Base-by-base conservation (phyloP, 2,113 vertebrate species). In the Leucopternis melanops region DNA sequence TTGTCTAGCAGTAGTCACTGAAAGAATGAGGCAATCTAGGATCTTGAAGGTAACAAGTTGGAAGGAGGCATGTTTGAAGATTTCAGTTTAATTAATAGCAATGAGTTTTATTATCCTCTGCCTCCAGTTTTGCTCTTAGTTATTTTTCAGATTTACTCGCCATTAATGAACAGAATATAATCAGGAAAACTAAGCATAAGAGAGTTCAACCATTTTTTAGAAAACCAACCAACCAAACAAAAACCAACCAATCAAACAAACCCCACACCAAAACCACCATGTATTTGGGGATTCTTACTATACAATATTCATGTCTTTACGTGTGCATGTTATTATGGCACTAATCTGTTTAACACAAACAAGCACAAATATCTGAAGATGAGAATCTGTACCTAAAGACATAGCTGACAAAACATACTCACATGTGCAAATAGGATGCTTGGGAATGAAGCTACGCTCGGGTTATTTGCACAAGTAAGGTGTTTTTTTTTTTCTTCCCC, bases 401-500 rank as follows among this genome's bases (percentile, higher is more conserved):
- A 75, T 26, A 92, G 81, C 93, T 97, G 96, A 97, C 96, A 97
- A 96, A 98, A 98, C 96, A 95, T 42, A 94, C 93, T 94, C 92
- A 32, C 40, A 65, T 21, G 73, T 86, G 95, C 96, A 94, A 92
- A 93, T 2, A 80, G 85, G 44, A 16, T 55, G 92, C 81, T 86
- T 19, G 34, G 92, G 93, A 94, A 81, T 22, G 77, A 93, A 91
- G 87, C 91, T 81, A 40, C 83, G 17, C 38, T 90, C 2, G 7
- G 8, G 29, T 70, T 91, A 94, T 80, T 81, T 75, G 79, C 70
- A 85, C 86, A 72, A 17, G 45, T 75, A 73, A 94, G 36, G 50
- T 10, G 4, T 2, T 0, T 11, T 69, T 70, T 55, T 55, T 82
- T 32, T 52, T 2, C 47, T 74, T 88, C 38, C 50, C 65, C 44